Conservation (phyloP, 1,140 invertebrate genomes). For the Metopolophium dirhodum region DNA sequence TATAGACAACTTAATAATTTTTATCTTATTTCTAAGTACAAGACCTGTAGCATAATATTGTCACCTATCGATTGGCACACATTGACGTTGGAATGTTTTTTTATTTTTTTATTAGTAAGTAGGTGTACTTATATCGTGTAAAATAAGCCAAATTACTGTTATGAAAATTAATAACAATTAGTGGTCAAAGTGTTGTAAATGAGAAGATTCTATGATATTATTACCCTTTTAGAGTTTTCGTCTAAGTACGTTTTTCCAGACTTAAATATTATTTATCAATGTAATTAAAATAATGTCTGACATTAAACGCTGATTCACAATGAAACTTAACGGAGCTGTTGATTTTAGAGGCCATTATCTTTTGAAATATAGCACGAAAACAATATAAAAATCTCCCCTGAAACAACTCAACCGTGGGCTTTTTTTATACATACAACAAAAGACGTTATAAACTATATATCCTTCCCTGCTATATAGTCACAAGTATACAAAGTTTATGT, state of each 20-base stretch:
- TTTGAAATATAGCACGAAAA: slow-evolving; percentile 44
- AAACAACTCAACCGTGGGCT: slow-evolving; percentile 29
- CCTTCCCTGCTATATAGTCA: slow-evolving; percentile 1
- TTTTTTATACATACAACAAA: slow-evolving; percentile 30
- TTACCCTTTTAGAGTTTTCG: background rate
- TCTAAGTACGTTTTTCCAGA: slow-evolving; percentile 9
- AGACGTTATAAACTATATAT: slow-evolving; percentile 36
- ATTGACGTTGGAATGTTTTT: background rate
- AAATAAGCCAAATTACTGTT: background rate
- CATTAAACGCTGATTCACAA: slow-evolving; percentile 22
- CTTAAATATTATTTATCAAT: slow-evolving; percentile 40
- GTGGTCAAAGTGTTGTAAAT: background rate
- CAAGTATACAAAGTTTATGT: slow-evolving; percentile 47
- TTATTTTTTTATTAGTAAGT: background rate
- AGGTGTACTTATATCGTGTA: background rate
- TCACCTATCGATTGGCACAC: background rate
- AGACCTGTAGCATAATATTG: background rate
- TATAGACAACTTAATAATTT: background rate
- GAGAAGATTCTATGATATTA: background rate
- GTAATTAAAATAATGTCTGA: slow-evolving; percentile 37
- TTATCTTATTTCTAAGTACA: background rate
- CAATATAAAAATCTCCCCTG: slow-evolving; percentile 43
- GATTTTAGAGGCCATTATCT: slow-evolving; percentile 47
- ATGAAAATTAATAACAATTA: background rate
- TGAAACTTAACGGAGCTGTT: slow-evolving; percentile 34